A percentile compares a stretch with the other conserved stretches of the same genome.
Evolutionary conservation across 2,888 invertebrate genomes (phyloP).

Genomic region (Lepidochrysops patricia): DNA sequence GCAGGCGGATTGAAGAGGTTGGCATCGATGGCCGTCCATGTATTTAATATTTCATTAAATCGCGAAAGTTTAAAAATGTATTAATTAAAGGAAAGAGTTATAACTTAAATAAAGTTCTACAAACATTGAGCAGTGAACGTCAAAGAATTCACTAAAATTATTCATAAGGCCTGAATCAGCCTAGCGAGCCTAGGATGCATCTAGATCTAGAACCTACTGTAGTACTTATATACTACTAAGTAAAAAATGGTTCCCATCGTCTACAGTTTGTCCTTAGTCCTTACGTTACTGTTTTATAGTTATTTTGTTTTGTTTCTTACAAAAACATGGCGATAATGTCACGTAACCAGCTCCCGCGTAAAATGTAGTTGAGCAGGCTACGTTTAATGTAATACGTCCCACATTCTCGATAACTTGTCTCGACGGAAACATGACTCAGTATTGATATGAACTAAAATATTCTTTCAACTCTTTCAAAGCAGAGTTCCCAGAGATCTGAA

Average conservation of each 20-base stretch:
- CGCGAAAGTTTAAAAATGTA: too few relatives aligned
- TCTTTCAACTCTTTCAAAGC: conserved; percentile 3
- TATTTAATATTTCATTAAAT: too few relatives aligned
- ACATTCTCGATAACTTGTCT: conserved; percentile 61
- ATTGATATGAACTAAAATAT: conserved; percentile 30
- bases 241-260: not conserved
- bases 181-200: not conserved
- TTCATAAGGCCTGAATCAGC: not conserved
- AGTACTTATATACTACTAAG: not conserved
- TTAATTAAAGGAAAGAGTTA: too few relatives aligned
- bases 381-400: conserved; percentile 48
- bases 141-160: too few relatives aligned
- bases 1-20: too few relatives aligned
- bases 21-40: too few relatives aligned
- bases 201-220: too few relatives aligned
- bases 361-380: conserved; percentile 36
- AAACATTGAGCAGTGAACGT: too few relatives aligned
- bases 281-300: not conserved
- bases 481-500: conserved; percentile 26
- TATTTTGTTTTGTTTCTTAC: not conserved
- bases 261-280: not conserved
- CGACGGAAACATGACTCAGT: conserved; percentile 59
- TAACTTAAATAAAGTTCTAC: too few relatives aligned
- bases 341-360: conserved; percentile 20
- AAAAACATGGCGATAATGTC: not conserved